phyloP scores from a whole-genome alignment of 2,797 vertebrate species.

The Natrix natrix region DNA sequence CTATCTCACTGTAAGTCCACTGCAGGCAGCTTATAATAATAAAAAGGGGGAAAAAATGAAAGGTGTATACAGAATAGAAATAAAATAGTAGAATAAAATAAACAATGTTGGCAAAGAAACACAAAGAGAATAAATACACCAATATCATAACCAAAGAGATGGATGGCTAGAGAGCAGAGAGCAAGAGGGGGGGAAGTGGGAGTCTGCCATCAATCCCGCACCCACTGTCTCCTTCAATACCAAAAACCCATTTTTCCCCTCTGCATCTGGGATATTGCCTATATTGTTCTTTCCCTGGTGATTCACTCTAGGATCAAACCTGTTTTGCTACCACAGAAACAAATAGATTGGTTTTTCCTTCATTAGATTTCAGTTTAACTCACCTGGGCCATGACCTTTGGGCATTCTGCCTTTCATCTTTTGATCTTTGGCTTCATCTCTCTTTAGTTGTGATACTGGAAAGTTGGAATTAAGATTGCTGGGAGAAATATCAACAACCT shows the following conservation, averaged over 20 bases:
- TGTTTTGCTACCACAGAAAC: neutral
- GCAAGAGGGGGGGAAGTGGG: fast-evolving
- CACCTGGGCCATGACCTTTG: neutral
- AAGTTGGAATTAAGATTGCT: too few relatives aligned
- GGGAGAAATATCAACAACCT: too few relatives aligned
- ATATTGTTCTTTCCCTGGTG: neutral
- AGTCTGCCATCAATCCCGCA: too few relatives aligned
- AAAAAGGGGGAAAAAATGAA: neutral
- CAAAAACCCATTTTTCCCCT: neutral
- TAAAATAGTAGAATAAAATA: neutral
- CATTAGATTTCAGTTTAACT: neutral
- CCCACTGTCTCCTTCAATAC: neutral
- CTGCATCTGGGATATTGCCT: neutral
- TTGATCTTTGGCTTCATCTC: neutral
- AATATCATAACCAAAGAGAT: neutral
- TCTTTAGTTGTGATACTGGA: too few relatives aligned
- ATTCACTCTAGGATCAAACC: neutral
- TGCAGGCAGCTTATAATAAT: too few relatives aligned
- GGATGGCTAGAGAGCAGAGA: neutral
- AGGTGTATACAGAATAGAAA: neutral
- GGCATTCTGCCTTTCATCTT: neutral
- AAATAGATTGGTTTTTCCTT: neutral
- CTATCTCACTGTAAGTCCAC: neutral
- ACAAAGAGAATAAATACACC: neutral
- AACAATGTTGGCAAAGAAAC: neutral